Conservation (phyloP, 2,797 vertebrate species). For the Fistularia tabacaria region DNA sequence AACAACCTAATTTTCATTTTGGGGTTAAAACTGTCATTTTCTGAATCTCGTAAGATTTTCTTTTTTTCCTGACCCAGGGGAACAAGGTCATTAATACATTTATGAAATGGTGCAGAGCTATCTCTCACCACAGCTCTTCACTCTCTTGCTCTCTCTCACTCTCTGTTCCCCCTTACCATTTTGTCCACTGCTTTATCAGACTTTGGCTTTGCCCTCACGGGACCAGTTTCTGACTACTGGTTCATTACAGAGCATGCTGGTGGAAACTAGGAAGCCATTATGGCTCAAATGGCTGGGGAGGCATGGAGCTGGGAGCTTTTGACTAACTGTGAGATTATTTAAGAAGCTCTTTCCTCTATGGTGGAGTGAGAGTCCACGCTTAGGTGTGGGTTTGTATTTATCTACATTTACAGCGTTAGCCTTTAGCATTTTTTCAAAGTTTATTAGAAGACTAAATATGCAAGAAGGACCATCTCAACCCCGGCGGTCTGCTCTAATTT, state of each 20-base stretch:
- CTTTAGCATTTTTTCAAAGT: too few species aligned
- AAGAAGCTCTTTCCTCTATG: slow-evolving; percentile 12
- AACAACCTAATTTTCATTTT: slow-evolving; percentile 31
- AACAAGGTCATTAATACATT: slow-evolving; percentile 50
- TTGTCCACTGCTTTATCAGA: slow-evolving; percentile 29
- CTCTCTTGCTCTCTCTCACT: neutral
- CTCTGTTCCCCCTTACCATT: slow-evolving; percentile 15
- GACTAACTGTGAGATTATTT: slow-evolving; percentile 42
- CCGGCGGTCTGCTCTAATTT: slow-evolving; percentile 1
- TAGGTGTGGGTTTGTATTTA: slow-evolving; percentile 9
- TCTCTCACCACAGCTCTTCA: slow-evolving; percentile 12
- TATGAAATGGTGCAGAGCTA: slow-evolving; percentile 43
- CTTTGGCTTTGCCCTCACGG: slow-evolving; percentile 25
- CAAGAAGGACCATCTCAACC: neutral
- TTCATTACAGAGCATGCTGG: slow-evolving; percentile 42
- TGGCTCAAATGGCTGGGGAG: slow-evolving; percentile 29
- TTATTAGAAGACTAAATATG: neutral
- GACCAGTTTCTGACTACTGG: slow-evolving; percentile 41
- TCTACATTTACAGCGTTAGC: neutral
- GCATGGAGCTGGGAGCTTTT: slow-evolving; percentile 23
- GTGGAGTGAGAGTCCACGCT: slow-evolving; percentile 2
- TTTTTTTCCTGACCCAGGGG: slow-evolving; percentile 28
- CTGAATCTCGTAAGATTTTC: slow-evolving; percentile 33
- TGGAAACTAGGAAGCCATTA: slow-evolving; percentile 45
- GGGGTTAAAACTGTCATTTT: slow-evolving; percentile 42